Percentiles rank a stretch among this genome's conserved stretches.
Conservation (phyloP, 1,140 invertebrate genomes). For the Drosophila chauvacae region DNA sequence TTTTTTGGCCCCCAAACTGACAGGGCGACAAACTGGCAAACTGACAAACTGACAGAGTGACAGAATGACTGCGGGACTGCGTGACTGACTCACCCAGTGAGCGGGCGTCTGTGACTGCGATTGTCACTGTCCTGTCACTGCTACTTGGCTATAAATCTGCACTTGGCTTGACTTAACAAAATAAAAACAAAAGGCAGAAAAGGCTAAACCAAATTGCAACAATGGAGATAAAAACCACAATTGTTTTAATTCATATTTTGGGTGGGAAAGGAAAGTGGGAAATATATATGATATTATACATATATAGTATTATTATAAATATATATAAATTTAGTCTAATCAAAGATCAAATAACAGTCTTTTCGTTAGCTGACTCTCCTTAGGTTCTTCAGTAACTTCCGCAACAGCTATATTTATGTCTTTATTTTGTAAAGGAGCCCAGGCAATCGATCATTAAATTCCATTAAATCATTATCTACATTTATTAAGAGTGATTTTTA, state of each 20-base stretch:
- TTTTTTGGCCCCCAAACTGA: slow-evolving; percentile 13
- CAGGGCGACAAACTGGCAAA: slow-evolving; percentile 12
- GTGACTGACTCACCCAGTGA: slow-evolving; percentile 38
- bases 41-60: slow-evolving; percentile 3
- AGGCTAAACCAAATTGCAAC: background rate
- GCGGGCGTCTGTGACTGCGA: slow-evolving; percentile 52
- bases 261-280: background rate
- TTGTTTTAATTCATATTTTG: background rate
- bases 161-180: slow-evolving; percentile 15
- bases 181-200: background rate
- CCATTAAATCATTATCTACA: slow-evolving; percentile 14
- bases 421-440: background rate
- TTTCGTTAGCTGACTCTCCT: background rate
- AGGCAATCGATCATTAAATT: background rate
- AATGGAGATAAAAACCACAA: background rate
- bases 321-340: background rate
- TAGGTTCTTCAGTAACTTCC: background rate
- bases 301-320: background rate
- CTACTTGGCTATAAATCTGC: slow-evolving; percentile 42
- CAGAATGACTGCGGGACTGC: slow-evolving; percentile 32
- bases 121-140: slow-evolving; percentile 53
- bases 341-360: background rate
- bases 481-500: slow-evolving; percentile 2
- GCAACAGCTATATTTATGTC: background rate
- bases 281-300: background rate